Evolutionary conservation across 2,113 vertebrate species (phyloP), one percentile per base, ranked within the genome.

Genomic region (Percopsis transmontana): DNA sequence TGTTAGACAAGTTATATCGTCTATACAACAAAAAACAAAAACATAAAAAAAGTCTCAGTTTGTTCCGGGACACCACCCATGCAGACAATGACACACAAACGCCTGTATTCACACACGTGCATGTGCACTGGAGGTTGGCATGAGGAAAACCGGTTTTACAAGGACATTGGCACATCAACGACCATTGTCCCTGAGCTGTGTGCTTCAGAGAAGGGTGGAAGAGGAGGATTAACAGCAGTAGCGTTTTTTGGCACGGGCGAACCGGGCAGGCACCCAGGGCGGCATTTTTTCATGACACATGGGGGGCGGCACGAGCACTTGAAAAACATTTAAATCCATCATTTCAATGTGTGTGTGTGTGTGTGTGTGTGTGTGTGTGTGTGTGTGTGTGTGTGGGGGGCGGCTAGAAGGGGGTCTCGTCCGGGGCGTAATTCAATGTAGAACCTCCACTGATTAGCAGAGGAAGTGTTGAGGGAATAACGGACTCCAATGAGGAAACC

Each of bases 311-410:
- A n/a, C n/a, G n/a, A n/a, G n/a, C n/a, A n/a, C n/a, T n/a, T n/a
- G n/a, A n/a, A 41, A 41, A 7, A 41, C 12, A 41, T 41, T 12
- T 41, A 12, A 41, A 7, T 5, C 5, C 40, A 41, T 5, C 40
- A 41, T 41, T 41, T 7, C 12, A 7, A 15, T 16, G 15, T 27
- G 20, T 15, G 13, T 61, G 58, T 48, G 44, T n/a, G 21, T n/a
- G 42, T 47, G 58, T 47, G 58, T 60, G 42, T 45, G n/a, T 45
- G 67, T 40, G 42, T 62, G 50, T 44, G 33, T 23, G 41, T 18
- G 39, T 21, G 23, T 44, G 50, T 20, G n/a, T n/a, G n/a, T n/a
- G n/a, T n/a, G n/a, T n/a, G n/a, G n/a, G n/a, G n/a, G n/a, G n/a
- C n/a, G n/a, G n/a, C n/a, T n/a, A n/a, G n/a, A n/a, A n/a, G n/a